Evolutionary conservation across 2,113 vertebrate genomes (phyloP).

Genomic region (Noturus placidus): DNA sequence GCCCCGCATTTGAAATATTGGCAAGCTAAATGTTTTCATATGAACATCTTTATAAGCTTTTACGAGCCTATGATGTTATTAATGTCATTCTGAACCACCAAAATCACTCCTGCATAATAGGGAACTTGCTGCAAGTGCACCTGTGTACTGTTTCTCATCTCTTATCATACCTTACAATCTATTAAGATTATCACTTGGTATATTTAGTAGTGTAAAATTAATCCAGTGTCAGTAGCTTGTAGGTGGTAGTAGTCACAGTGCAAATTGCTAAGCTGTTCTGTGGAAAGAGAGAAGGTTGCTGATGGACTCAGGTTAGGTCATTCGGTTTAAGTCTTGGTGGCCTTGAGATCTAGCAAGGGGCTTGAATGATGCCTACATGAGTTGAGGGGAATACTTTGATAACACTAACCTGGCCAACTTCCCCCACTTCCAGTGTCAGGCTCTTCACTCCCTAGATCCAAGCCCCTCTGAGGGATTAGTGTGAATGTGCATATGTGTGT

Average conservation of each 20-base stretch:
- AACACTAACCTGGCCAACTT: conserved; percentile 44
- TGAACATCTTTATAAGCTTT: background rate
- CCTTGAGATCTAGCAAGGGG: conserved; percentile 30
- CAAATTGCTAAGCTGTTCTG: conserved; percentile 4
- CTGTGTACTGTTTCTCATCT: conserved; percentile 38
- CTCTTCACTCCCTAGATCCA: conserved; percentile 33
- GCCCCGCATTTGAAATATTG: background rate
- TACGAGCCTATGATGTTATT: background rate
- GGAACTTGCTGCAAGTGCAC: background rate
- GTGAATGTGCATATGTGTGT: conserved; percentile 21
- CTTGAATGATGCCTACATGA: conserved; percentile 39
- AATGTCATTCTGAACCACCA: background rate
- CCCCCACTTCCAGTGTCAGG: conserved; percentile 50
- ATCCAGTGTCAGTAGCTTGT: conserved; percentile 12
- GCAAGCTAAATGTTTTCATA: background rate
- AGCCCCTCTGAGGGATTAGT: conserved; percentile 41
- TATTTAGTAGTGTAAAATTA: conserved; percentile 12
- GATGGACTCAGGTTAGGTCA: conserved; percentile 33
- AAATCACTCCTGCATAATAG: background rate
- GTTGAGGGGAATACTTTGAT: conserved; percentile 34
- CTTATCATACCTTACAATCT: conserved; percentile 27
- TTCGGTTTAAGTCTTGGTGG: conserved; percentile 35
- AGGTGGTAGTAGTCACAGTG: conserved; percentile 2
- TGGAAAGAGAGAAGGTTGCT: conserved; percentile 15
- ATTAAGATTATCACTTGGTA: conserved; percentile 30